A percentile compares a stretch with the other conserved stretches of the same genome.
phyloP scores from a whole-genome alignment of 1,140 invertebrate species.

The Lasaia peninsularis region DNA sequence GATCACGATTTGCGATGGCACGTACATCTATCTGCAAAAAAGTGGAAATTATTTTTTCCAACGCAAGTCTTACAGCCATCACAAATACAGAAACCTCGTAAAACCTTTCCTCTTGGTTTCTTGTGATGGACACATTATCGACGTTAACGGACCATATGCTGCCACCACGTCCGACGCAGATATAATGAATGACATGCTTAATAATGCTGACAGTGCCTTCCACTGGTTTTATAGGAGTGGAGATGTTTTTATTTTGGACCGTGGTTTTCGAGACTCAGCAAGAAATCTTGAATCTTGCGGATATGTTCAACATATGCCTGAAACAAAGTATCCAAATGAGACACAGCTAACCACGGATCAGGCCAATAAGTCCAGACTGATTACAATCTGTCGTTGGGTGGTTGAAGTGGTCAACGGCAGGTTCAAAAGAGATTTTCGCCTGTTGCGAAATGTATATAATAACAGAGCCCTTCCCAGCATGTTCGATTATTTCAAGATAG shows the following conservation, averaged over 20 bases:
- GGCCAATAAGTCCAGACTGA: constrained; percentile 8
- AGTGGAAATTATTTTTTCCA: constrained; percentile 20
- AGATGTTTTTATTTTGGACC: constrained; percentile 17
- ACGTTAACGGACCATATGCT: constrained; percentile 23
- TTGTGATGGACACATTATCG: constrained; percentile 24
- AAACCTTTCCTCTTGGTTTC: constrained; percentile 21
- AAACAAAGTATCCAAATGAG: constrained; percentile 12
- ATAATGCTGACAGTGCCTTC: constrained; percentile 1
- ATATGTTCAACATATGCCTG: neutral
- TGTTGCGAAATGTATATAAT: constrained; percentile 15
- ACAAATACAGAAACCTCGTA: constrained; percentile 25
- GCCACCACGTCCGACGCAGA: constrained; percentile 19
- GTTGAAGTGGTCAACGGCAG: constrained; percentile 16
- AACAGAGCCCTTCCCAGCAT: constrained; percentile 15
- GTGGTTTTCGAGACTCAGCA: constrained; percentile 12
- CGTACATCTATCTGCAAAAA: constrained; percentile 28
- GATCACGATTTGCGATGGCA: constrained; percentile 22
- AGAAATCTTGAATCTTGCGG: constrained; percentile 11
- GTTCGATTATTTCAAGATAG: constrained; percentile 16
- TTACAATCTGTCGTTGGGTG: constrained; percentile 12
- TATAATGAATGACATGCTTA: constrained; percentile 16
- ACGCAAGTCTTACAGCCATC: constrained; percentile 23
- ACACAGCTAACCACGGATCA: neutral
- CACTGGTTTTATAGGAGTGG: constrained; percentile 13
- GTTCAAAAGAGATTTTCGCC: constrained; percentile 16